Percentiles rank a stretch among this genome's conserved stretches.
Evolutionary conservation across 1,140 invertebrate genomes (phyloP).

Genomic region (Centruroides vittatus): DNA sequence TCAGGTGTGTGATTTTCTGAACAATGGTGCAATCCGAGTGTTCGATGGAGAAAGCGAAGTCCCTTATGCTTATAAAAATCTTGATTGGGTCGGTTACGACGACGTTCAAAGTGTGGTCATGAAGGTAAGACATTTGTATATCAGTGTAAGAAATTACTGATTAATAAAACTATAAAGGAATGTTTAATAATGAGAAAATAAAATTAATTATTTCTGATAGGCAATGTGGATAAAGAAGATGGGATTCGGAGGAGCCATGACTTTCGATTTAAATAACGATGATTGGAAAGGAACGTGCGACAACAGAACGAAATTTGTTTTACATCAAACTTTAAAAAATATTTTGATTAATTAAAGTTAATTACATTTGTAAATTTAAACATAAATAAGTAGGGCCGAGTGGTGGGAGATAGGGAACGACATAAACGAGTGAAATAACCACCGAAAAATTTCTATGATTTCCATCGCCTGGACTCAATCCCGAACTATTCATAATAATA

Average conservation of each 20-base stretch:
- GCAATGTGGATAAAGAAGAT: slow-evolving; percentile 15
- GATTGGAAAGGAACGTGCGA: slow-evolving; percentile 17
- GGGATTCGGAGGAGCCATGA: slow-evolving; percentile 21
- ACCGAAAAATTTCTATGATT: no score
- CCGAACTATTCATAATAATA: no score
- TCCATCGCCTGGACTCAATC: no score
- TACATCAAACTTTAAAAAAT: slow-evolving; percentile 7
- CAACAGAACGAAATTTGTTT: not conserved
- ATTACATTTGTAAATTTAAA: no score
- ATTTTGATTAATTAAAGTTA: not conserved
- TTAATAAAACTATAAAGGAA: no score
- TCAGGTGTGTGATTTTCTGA: slow-evolving; percentile 16
- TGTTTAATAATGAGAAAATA: not conserved
- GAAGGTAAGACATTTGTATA: slow-evolving; percentile 39
- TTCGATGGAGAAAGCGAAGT: slow-evolving; percentile 53
- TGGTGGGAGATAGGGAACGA: no score
- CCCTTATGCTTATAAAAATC: slow-evolving; percentile 55
- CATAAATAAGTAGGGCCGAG: no score
- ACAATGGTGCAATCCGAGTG: slow-evolving; percentile 20
- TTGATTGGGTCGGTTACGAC: slow-evolving; percentile 83
- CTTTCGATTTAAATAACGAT: slow-evolving; percentile 22
- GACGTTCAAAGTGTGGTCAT: slow-evolving; percentile 51
- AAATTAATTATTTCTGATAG: slow-evolving; percentile 11
- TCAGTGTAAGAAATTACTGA: no score
- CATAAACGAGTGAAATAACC: no score